A percentile compares a stretch with the other conserved stretches of the same genome.
phyloP scores from a whole-genome alignment of 1,140 invertebrate genomes.

The Patella vulgata region DNA sequence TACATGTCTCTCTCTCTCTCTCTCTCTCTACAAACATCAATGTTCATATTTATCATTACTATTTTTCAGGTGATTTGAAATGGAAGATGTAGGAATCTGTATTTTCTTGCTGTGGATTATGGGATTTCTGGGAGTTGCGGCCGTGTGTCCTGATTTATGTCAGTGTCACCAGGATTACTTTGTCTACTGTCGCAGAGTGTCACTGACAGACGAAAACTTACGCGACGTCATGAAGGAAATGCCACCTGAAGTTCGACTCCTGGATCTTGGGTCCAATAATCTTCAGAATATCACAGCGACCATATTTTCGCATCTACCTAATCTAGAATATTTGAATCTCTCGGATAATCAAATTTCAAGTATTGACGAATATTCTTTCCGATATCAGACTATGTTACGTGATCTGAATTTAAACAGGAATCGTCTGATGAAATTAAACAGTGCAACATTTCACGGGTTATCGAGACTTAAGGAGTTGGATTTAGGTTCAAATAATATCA shows the following conservation, averaged over 20 bases:
- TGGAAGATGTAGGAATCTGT: not conserved
- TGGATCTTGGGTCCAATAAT: slow-evolving; percentile 36
- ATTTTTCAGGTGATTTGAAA: no score
- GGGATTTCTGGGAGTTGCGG: not conserved
- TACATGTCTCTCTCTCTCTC: no score
- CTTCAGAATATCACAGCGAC: slow-evolving; percentile 9
- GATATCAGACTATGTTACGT: slow-evolving; percentile 13
- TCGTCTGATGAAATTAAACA: slow-evolving; percentile 11
- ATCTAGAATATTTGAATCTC: slow-evolving; percentile 36
- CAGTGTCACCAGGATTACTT: slow-evolving; percentile 33
- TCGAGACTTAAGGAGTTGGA: slow-evolving; percentile 25
- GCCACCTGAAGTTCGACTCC: slow-evolving; percentile 20
- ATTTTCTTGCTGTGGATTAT: not conserved
- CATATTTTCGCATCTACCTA: slow-evolving; percentile 18
- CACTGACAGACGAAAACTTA: slow-evolving; percentile 13
- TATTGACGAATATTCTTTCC: slow-evolving; percentile 16
- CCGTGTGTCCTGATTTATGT: slow-evolving; percentile 29
- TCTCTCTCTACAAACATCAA: no score
- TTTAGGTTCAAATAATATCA: slow-evolving; percentile 26
- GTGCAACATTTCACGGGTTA: slow-evolving; percentile 18
- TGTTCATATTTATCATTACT: no score
- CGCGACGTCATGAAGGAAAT: slow-evolving; percentile 10
- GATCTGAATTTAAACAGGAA: slow-evolving; percentile 30
- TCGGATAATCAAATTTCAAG: slow-evolving; percentile 23
- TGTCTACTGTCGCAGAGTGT: slow-evolving; percentile 32